Evolutionary conservation across 2,113 vertebrate species (phyloP).

Genomic region (Catharus fuscescens): DNA sequence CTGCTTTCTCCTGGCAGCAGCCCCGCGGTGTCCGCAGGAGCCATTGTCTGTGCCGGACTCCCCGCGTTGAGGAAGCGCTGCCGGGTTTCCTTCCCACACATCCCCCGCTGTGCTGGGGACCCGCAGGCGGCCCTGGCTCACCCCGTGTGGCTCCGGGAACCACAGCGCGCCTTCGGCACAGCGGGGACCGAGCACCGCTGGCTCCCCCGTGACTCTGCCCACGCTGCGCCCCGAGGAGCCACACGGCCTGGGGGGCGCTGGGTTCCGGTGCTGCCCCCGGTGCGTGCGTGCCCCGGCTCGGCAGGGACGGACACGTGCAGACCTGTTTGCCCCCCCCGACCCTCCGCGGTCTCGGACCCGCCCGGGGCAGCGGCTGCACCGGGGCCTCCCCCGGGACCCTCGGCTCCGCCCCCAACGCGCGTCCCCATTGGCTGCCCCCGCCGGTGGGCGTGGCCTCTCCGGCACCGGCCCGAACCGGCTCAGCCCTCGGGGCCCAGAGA

Average conservation of each 20-base stretch:
- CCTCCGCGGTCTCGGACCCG: not conserved
- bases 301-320: not conserved
- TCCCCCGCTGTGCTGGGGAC: not conserved
- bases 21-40: not conserved
- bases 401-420: not conserved
- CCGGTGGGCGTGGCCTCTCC: not conserved
- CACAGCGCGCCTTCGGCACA: not conserved
- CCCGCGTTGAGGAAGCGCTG: not conserved
- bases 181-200: not conserved
- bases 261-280: not conserved
- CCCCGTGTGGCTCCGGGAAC: not conserved
- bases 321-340: fast-evolving
- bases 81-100: not conserved
- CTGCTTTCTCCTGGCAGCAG: not conserved
- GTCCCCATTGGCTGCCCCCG: not conserved
- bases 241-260: not conserved
- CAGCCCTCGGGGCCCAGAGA: not conserved
- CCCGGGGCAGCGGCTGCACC: not conserved
- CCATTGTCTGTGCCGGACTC: not conserved
- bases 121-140: not conserved
- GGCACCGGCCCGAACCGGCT: conserved; percentile 31
- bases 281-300: not conserved
- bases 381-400: not conserved
- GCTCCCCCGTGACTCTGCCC: not conserved
- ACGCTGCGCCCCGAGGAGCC: not conserved